phyloP scores from a whole-genome alignment of 2,888 invertebrate genomes.

The Brenthis ino region DNA sequence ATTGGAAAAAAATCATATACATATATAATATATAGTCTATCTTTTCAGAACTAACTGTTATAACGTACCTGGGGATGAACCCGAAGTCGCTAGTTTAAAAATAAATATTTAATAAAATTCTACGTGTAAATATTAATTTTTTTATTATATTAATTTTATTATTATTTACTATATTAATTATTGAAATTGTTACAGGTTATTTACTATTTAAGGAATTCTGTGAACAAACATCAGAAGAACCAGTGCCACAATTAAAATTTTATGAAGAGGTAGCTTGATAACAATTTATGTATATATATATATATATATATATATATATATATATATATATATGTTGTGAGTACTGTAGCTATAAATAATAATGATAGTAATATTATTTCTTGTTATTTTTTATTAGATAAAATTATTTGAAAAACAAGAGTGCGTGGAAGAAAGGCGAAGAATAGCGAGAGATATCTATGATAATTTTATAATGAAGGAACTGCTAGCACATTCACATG shows the following conservation, averaged over 20 bases:
- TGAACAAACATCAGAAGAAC: constrained; percentile 97
- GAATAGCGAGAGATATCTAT: constrained; percentile 97
- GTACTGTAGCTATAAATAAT: not conserved
- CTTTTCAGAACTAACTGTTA: no score
- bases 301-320: not conserved
- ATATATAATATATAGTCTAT: no score
- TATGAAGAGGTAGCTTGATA: constrained; percentile 95
- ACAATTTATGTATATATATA: not conserved
- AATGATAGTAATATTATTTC: constrained; percentile 15
- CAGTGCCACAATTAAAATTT: constrained; percentile 98
- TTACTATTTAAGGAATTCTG: constrained; percentile 99
- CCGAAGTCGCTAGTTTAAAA: no score
- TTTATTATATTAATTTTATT: no score
- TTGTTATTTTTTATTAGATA: constrained; percentile 85
- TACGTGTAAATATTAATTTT: no score
- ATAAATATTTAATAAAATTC: no score
- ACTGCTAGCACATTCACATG: constrained; percentile 98
- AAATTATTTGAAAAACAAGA: constrained; percentile 99
- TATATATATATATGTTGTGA: not conserved
- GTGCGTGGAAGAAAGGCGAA: constrained; percentile 96
- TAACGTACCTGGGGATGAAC: no score
- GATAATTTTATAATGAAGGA: constrained; percentile 99
- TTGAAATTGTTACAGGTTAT: constrained; percentile 90
- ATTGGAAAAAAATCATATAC: no score
- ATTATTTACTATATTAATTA: not conserved